Base-by-base conservation (phyloP, 2,797 vertebrate genomes). In the Nannoperca australis region DNA sequence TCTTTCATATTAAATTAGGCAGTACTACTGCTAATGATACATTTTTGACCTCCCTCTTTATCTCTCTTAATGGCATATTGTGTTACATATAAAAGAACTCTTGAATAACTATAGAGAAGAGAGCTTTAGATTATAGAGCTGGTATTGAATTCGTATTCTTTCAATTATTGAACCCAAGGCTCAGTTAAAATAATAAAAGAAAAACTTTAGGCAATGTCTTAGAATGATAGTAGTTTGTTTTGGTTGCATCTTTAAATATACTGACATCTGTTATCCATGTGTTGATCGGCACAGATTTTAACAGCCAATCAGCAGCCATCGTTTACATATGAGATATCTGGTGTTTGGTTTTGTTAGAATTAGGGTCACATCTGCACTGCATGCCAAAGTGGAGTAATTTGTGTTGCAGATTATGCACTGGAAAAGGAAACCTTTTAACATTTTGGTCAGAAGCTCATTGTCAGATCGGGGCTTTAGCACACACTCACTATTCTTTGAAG, bases 401-500 rank as follows among this genome's bases (percentile, higher is more conserved):
- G 49, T 78, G 34, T 36, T 13, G 32, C 54, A 68, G 58, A 30
- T 60, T 55, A 5, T 34, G 36, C 40, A 42, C 34, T 7, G 20
- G 30, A 68, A 34, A 55, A 50, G 63, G 6, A 78, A 73, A 58
- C 50, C 56, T 62, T 87, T 85, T 75, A 77, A 54, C 65, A 63
- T 80, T 87, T 64, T 50, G 49, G 49, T 80, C 58, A 68, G 58
- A 63, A 34, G 44, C 66, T 71, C 55, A 53, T 82, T 87, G 75
- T 84, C 64, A 70, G 45, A 75, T 55, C 1, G 44, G 58, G 59
- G 27, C 72, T 63, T 78, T 40, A 70, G 67, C 50, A 50, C 71
- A 59, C 22, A 58, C 76, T 71, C 50, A 5, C 71, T 70, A 34
- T 76, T 84, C 76, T 82, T 84, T 87, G 76, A 87, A 64, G 84